phyloP scores from a whole-genome alignment of 1,140 invertebrate genomes.

The Trachymyrmex cornetzi region DNA sequence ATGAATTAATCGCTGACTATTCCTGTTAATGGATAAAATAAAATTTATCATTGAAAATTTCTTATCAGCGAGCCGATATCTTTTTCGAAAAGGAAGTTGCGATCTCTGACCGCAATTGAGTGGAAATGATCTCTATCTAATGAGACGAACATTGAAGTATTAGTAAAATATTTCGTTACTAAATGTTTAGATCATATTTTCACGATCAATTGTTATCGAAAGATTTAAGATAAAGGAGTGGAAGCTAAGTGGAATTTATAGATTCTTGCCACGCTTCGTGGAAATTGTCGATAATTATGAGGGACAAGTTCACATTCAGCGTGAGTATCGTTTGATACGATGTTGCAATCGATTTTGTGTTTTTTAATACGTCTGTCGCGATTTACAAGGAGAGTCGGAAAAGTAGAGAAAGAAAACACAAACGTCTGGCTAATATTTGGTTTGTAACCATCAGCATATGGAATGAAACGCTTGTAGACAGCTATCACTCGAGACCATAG shows the following conservation, averaged over 20 bases:
- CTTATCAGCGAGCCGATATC: not conserved
- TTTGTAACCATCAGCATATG: not conserved
- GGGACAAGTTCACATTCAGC: conserved; percentile 79
- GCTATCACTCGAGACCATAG: not conserved
- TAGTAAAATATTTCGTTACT: not conserved
- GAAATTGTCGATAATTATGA: conserved; percentile 70
- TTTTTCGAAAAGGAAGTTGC: not conserved
- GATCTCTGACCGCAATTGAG: not conserved
- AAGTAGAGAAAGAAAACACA: not conserved
- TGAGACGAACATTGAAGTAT: not conserved
- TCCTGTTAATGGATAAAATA: not conserved
- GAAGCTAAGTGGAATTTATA: not conserved
- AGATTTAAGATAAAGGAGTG: not conserved
- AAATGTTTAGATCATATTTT: not conserved
- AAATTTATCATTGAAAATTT: not conserved
- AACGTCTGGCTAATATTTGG: not conserved
- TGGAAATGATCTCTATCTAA: not conserved
- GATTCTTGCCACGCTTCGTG: not conserved
- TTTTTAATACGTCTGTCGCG: not conserved
- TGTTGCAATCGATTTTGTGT: not conserved
- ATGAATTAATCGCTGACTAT: conserved; percentile 14
- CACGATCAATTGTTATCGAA: not conserved
- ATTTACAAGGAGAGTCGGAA: not conserved
- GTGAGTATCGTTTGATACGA: conserved; percentile 69
- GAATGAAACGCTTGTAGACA: not conserved